phyloP scores from a whole-genome alignment of 2,888 invertebrate species.

The Mongoloraphidia duomilia region DNA sequence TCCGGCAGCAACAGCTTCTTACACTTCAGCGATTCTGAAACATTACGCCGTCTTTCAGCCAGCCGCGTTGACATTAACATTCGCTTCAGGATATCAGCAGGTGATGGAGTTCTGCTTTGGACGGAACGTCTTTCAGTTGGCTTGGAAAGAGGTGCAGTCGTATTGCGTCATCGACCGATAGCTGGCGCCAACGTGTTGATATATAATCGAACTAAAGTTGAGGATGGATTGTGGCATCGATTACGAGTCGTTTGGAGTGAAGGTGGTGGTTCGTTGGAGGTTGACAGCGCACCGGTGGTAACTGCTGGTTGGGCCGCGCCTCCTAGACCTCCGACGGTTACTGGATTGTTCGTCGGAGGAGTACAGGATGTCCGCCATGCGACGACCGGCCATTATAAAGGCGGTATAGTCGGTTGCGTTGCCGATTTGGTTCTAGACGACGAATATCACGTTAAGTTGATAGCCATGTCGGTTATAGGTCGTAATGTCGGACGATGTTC shows the following conservation, averaged over 20 bases:
- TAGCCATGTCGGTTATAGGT: conserved; percentile 35
- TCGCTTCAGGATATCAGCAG: conserved; percentile 58
- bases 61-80: conserved; percentile 80
- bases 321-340: conserved; percentile 72
- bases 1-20: conserved; percentile 74
- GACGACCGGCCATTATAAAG: conserved; percentile 33
- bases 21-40: conserved; percentile 74
- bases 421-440: conserved; percentile 44
- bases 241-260: conserved; percentile 53
- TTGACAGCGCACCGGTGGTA: conserved; percentile 74
- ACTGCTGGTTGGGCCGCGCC: conserved; percentile 74
- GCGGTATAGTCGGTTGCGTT: conserved; percentile 45
- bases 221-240: conserved; percentile 80
- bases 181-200: conserved; percentile 74
- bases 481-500: conserved; percentile 30
- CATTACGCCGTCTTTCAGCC: conserved; percentile 70
- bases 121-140: conserved; percentile 75
- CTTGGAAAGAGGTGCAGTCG: conserved; percentile 62
- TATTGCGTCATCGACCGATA: conserved; percentile 68
- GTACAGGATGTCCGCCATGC: conserved; percentile 24
- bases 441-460: conserved; percentile 37
- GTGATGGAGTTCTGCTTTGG: conserved; percentile 71
- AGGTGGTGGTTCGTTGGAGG: conserved; percentile 71
- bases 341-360: conserved; percentile 73
- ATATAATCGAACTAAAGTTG: conserved; percentile 72